Base-by-base conservation (phyloP, 2,797 vertebrate species). In the Cirrhinus molitorella region DNA sequence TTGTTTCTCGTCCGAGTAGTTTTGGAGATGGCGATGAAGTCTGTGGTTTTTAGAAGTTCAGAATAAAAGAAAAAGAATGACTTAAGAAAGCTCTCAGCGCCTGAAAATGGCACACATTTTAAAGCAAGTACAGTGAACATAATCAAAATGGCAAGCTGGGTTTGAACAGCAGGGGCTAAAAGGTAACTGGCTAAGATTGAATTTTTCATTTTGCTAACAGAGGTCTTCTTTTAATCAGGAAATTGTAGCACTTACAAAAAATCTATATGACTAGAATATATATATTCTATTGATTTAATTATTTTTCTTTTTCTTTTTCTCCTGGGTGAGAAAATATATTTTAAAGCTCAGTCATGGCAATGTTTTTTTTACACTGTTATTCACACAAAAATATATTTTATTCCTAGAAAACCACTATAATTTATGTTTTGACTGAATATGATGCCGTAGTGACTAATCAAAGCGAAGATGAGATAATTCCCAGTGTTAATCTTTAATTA, bases 1-100 rank as follows among this genome's bases (percentile, higher is more conserved):
- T 99, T 57, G 98, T 99, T 96, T 99, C 97, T 80, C 97, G 94
- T 40, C 98, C 98, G 86, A 95, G 87, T 85, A 94, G 91, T 93
- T 94, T 96, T 68, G 94, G 92, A 79, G 91, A 87, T 16, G 93
- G 90, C 70, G 94, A 89, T 12, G 93, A 89, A 71, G 93, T 89
- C 92, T 95, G 86, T 83, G 88, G 82, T 68, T 74, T n/a, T 85
- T 91, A 92, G 83, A 78, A 87, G 86, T 85, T 59, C 13, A 83
- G 63, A 78, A 75, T 49, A 65, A 75, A 84, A 90, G 21, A 13
- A 28, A 57, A 17, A 5, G 74, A 55, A 25, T 43, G 11, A 70
- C n/a, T 55, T 55, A 59, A 16, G 9, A 40, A 40, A 53, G 47
- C 34, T 7, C 5, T n/a, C 28, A 17, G 28, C 61, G 9, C 45